These are phyloP conservation scores for Saccostrea cuccullata DNA, from an alignment of 1,140 invertebrate species.

Conservation along the genomic window DNA sequence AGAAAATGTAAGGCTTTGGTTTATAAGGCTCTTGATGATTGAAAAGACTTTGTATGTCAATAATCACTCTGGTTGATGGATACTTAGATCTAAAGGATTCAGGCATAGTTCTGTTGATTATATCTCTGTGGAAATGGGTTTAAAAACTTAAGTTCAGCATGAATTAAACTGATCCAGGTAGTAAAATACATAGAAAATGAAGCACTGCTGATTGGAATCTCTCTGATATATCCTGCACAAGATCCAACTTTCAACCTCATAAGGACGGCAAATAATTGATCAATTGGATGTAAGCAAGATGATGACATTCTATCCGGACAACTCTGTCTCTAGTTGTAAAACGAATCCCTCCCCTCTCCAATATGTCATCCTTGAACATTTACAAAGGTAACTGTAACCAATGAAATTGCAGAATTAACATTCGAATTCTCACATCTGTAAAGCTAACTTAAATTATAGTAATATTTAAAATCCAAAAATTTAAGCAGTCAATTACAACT, in stretches of 20 bases:
- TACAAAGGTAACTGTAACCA: no score
- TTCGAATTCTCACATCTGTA: neutral
- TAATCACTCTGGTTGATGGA: constrained; percentile 25
- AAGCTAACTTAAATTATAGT: neutral
- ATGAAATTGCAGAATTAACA: neutral
- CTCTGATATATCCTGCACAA: constrained; percentile 30
- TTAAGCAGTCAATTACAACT: no score
- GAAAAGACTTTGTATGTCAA: constrained; percentile 49
- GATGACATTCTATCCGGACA: neutral
- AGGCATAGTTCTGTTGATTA: constrained; percentile 42
- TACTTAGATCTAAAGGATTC: constrained; percentile 31
- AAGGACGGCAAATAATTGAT: neutral
- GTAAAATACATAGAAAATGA: constrained; percentile 49
- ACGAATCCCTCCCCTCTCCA: neutral
- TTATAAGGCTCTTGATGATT: constrained; percentile 38
- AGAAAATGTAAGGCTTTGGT: constrained; percentile 41
- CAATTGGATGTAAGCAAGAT: neutral
- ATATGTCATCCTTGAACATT: neutral
- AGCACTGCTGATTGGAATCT: constrained; percentile 32
- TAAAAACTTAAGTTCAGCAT: constrained; percentile 39
- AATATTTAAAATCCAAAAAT: neutral
- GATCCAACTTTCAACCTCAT: neutral
- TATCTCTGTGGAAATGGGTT: constrained; percentile 48
- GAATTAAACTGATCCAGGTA: constrained; percentile 20
- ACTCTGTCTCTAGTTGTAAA: neutral